These are phyloP conservation scores for Coleophora deauratella DNA, from an alignment of 2,888 invertebrate species.

Conservation along the genomic window DNA sequence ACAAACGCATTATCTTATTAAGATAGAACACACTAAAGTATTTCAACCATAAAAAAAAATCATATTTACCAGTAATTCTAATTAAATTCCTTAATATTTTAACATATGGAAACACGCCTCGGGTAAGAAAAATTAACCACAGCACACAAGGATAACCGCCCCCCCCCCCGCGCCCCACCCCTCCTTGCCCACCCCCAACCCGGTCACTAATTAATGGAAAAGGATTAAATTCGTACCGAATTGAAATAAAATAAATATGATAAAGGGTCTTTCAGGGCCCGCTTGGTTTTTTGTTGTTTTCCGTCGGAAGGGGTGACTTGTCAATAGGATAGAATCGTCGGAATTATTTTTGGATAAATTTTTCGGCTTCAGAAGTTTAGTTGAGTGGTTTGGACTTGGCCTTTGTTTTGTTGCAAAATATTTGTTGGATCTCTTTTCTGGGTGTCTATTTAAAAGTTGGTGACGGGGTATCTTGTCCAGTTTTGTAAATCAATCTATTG, in stretches of 20 bases:
- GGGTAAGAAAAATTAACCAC: constrained; percentile 64
- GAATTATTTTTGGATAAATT: constrained; percentile 26
- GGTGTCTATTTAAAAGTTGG: no score
- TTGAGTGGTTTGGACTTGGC: constrained; percentile 12
- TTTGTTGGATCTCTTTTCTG: no score
- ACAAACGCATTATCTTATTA: no score
- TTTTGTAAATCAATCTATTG: no score
- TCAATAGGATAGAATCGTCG: constrained; percentile 33
- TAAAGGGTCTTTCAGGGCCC: constrained; percentile 48
- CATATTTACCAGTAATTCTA: no score
- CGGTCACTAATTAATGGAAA: constrained; percentile 74
- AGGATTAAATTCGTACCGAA: constrained; percentile 72
- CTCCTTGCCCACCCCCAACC: constrained; percentile 54
- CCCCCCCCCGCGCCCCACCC: constrained; percentile 33
- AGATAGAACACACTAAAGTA: no score
- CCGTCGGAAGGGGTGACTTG: constrained; percentile 30
- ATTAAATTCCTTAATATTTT: no score
- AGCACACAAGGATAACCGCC: constrained; percentile 30
- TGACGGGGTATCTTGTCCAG: no score
- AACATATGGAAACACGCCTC: constrained; percentile 23
- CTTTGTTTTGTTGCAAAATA: background rate
- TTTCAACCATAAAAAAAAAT: no score
- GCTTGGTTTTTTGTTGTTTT: constrained; percentile 23
- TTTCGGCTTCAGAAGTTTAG: constrained; percentile 12
- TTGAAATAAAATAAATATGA: constrained; percentile 75